These are phyloP conservation scores for Simalia tracyae DNA, from an alignment of 2,797 vertebrate genomes.

Conservation along the genomic window DNA sequence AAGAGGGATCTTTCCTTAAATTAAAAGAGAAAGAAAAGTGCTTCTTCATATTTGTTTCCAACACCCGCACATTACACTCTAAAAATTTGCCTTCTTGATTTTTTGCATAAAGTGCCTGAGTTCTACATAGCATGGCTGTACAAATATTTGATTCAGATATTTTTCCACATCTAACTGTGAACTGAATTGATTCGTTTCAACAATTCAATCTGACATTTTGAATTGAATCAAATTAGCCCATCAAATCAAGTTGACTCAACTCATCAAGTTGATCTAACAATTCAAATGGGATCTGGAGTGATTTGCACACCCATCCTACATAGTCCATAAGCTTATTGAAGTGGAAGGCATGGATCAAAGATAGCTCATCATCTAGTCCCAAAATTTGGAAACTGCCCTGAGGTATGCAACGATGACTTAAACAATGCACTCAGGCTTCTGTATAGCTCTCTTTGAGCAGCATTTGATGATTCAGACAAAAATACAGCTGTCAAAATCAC, in stretches of 20 bases:
- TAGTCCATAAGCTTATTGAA: neutral
- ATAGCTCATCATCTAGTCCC: neutral
- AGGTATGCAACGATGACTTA: neutral
- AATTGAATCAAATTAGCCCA: neutral
- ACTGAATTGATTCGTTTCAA: neutral
- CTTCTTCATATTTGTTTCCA: neutral
- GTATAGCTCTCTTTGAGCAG: neutral
- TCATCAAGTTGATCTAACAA: neutral
- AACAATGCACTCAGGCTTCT: neutral
- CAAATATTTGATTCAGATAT: neutral
- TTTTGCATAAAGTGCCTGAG: neutral
- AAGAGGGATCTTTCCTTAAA: neutral
- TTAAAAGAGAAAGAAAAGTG: neutral
- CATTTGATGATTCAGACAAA: neutral
- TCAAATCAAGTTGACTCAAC: neutral
- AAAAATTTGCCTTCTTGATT: too few species aligned
- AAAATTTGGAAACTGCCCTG: neutral
- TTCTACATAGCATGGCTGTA: neutral
- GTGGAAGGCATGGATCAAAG: neutral
- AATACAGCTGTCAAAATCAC: neutral
- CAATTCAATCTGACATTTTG: neutral
- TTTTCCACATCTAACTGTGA: neutral
- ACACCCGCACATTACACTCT: too few species aligned
- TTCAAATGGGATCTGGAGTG: neutral
- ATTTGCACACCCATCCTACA: neutral